Evolutionary conservation across 2,797 vertebrate genomes (phyloP), one percentile per base, ranked within the genome.

Genomic region (Halcyon smyrnensis): DNA sequence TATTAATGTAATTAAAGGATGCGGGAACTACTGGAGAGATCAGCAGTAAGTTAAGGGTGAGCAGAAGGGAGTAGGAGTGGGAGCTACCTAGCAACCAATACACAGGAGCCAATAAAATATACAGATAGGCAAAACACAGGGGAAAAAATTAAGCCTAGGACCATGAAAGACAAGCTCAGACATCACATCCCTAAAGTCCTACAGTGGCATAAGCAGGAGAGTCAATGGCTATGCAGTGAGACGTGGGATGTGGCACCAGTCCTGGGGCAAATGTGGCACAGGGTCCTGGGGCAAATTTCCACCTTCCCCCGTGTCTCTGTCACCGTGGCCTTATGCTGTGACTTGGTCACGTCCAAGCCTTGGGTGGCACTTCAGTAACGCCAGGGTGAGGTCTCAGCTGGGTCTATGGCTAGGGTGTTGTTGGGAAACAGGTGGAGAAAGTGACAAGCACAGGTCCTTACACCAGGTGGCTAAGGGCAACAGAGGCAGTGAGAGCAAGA

Each of bases 41-140:
- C 56, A 30, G 71, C 90, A 65, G 86, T 14, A 60, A 93, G 94
- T 89, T 94, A 83, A 59, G 78, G 91, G 84, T 14, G 30, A 87
- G 56, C 45, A 80, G 90, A 90, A 87, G 36, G 89, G 41, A 37
- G 59, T 79, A 91, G 93, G 95, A 97, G 94, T 93, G 93, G 90
- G 93, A 97, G 90, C 91, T 95, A 96, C 96, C 95, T 97, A 97
- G 97, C 95, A 97, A 97, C 97, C 93, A 15, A 57, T 25, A 67
- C 81, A 90, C 93, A 90, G 78, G 80, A 95, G 96, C 54, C 94
- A 96, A 91, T 93, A 79, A 94, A 97, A 96, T 28, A 81, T 45
- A 60, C 60, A 77, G 84, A 95, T 1, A 93, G 90, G 60, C 67
- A 94, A 83, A 60, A 60, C 36, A 60, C 9, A 14, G 20, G 32